Conservation (phyloP, 37 sponge, comb jelly and placozoan species). For the Beroe ovata region DNA sequence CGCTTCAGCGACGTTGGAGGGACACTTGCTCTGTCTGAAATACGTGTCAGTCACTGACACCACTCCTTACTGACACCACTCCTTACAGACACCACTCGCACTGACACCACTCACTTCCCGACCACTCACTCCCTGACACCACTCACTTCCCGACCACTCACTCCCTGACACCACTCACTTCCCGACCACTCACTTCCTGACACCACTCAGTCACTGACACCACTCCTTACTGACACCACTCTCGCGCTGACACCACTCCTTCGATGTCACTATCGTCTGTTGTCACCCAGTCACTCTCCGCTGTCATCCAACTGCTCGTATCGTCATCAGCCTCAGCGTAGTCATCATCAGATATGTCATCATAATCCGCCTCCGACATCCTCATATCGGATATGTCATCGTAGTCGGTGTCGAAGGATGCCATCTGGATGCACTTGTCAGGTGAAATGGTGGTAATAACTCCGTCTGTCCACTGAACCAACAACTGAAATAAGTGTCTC, state of each 20-base stretch:
- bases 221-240: too few relatives aligned
- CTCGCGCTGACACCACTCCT: too few relatives aligned
- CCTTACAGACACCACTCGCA: too few relatives aligned
- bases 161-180: too few relatives aligned
- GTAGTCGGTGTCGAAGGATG: slow-evolving; percentile 45
- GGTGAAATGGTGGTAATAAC: slow-evolving; percentile 26
- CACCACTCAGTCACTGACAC: too few relatives aligned
- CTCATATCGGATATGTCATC: slow-evolving; percentile 38
- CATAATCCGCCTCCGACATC: neutral
- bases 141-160: too few relatives aligned
- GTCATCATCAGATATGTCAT: slow-evolving; percentile 30
- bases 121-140: too few relatives aligned
- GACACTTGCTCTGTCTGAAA: too few relatives aligned
- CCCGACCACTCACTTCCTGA: too few relatives aligned
- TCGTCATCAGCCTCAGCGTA: slow-evolving; percentile 62
- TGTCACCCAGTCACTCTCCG: slow-evolving; percentile 17
- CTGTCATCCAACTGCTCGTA: slow-evolving; percentile 56
- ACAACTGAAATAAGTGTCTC: slow-evolving; percentile 12
- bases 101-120: too few relatives aligned
- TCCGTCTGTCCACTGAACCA: slow-evolving; percentile 42
- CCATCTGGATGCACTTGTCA: slow-evolving; percentile 26
- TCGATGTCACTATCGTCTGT: slow-evolving; percentile 37
- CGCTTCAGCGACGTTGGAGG: neutral
- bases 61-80: too few relatives aligned
- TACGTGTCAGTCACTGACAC: too few relatives aligned